Percentiles rank a stretch among this genome's conserved stretches.
Evolutionary conservation across 2,113 vertebrate genomes (phyloP).

Genomic region (Gymnarchus niloticus): DNA sequence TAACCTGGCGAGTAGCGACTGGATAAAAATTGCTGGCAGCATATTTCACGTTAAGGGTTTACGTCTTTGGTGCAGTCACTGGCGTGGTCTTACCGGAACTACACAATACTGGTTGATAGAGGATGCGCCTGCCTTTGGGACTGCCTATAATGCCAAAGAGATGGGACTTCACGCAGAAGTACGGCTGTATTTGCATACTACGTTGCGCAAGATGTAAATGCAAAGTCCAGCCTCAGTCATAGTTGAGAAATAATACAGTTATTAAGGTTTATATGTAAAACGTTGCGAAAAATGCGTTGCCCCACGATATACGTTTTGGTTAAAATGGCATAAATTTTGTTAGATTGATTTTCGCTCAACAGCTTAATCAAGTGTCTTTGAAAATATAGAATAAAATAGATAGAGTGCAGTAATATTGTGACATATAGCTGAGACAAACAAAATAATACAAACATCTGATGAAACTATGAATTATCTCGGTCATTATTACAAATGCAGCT

Average conservation of each 20-base stretch:
- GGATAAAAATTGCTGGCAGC: not conserved
- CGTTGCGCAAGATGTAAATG: constrained; percentile 23
- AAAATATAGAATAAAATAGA: not conserved
- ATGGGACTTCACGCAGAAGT: not conserved
- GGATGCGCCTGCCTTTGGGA: not conserved
- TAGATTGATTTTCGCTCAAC: not conserved
- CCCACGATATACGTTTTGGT: not conserved
- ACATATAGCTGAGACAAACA: not conserved
- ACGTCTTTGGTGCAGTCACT: not conserved
- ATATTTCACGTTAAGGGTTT: not conserved
- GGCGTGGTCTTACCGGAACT: not conserved
- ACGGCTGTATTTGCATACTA: constrained; percentile 30
- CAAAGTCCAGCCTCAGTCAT: constrained; percentile 22
- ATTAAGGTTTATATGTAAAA: not conserved
- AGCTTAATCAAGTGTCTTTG: not conserved
- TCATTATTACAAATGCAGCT: not conserved
- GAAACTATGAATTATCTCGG: not conserved
- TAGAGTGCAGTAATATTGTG: not conserved
- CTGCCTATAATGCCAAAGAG: not conserved
- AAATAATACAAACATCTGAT: not conserved
- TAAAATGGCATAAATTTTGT: not conserved
- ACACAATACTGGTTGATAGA: not conserved
- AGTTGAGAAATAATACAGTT: not conserved
- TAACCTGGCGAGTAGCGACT: not conserved
- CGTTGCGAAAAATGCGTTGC: not conserved